These are phyloP conservation scores for Terrapene triunguis DNA, from an alignment of 2,113 vertebrate species.

Conservation along the genomic window DNA sequence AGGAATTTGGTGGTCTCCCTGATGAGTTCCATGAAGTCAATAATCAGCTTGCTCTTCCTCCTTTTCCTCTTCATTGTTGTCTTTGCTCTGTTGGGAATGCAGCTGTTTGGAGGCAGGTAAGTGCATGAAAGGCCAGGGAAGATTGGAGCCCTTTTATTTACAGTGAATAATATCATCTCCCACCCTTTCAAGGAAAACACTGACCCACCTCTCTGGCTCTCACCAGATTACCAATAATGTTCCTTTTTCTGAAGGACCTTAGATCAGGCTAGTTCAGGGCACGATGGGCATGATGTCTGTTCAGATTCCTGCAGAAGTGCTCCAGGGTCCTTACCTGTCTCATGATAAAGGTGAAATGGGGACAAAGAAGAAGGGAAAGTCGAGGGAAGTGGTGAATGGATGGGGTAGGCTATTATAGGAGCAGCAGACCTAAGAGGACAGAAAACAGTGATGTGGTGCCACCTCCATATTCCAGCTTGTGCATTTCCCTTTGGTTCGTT, in stretches of 20 bases:
- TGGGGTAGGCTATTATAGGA: background rate
- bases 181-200: background rate
- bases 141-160: background rate
- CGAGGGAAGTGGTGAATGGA: background rate
- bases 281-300: background rate
- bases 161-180: background rate
- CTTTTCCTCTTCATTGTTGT: constrained; percentile 99
- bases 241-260: background rate
- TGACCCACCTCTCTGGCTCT: background rate
- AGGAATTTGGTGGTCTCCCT: constrained; percentile 97
- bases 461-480: background rate
- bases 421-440: background rate
- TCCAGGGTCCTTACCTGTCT: background rate
- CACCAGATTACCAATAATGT: background rate
- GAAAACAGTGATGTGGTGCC: background rate
- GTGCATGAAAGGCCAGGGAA: background rate
- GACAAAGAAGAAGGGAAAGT: background rate
- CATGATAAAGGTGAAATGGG: background rate
- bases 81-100: constrained; percentile 97
- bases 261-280: background rate
- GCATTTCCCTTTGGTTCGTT: background rate
- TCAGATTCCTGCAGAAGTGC: background rate
- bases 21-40: constrained; percentile 99
- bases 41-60: constrained; percentile 98
- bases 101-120: constrained; percentile 97